A percentile compares a stretch with the other conserved stretches of the same genome.
Conservation (phyloP, 2,888 invertebrate genomes). For the Hemithea aestivaria region DNA sequence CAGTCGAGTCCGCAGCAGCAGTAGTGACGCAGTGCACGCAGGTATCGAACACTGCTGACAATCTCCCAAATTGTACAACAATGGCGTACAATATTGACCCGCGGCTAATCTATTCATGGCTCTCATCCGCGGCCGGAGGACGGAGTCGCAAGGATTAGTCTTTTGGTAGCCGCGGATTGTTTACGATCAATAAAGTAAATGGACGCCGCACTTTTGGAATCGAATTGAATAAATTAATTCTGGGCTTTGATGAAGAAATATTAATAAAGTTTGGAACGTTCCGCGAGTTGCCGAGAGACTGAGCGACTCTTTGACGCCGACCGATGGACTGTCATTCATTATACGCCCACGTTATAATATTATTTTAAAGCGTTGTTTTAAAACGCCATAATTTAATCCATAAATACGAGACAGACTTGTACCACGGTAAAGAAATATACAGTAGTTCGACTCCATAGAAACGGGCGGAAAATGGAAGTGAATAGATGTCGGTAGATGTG, state of each 20-base stretch:
- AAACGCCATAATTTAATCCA: too few species aligned
- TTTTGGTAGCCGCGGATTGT: constrained; percentile 28
- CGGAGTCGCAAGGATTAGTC: constrained; percentile 35
- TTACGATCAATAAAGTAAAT: constrained; percentile 12
- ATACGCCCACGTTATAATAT: too few species aligned
- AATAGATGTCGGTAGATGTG: too few species aligned
- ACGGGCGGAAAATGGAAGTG: too few species aligned
- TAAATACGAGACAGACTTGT: too few species aligned
- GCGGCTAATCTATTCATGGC: constrained; percentile 47
- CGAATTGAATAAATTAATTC: constrained; percentile 7
- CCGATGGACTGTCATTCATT: too few species aligned
- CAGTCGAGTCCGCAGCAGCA: neutral
- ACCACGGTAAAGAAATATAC: too few species aligned
- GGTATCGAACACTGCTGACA: constrained; percentile 7
- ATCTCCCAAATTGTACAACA: too few species aligned
- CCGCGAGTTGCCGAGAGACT: neutral
- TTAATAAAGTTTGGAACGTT: constrained; percentile 3
- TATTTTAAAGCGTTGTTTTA: too few species aligned
- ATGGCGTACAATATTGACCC: constrained; percentile 44
- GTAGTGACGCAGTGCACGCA: neutral
- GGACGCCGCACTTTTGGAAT: constrained; percentile 7
- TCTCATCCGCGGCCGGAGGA: constrained; percentile 29
- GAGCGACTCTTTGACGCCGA: too few species aligned
- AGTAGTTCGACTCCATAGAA: too few species aligned
- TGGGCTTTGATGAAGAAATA: constrained; percentile 1